Base-by-base conservation (phyloP, 2,888 invertebrate genomes). In the Charanyca ferruginea region DNA sequence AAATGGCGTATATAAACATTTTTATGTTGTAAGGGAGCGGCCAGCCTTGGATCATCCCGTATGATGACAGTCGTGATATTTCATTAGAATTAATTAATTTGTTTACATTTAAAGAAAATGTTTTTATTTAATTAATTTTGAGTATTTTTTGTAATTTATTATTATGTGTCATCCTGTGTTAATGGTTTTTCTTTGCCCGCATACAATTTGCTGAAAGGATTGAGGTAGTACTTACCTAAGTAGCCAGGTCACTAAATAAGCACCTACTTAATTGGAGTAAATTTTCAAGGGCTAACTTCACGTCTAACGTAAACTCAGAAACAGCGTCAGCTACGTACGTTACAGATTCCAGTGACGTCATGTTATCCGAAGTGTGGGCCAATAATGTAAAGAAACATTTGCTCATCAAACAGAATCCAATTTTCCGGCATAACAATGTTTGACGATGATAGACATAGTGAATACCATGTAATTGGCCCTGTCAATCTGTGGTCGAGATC, bases 81-180 rank as follows among this genome's bases (percentile, higher is more conserved):
- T 81, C 60, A 80, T 76, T 73, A 68, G 38, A 75, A 78, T 75
- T 77, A 80, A 77, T 81, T 66, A 66, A 74, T 78, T 58, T 54
- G 55, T 69, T 55, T 62, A 28, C 28, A n/a, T n/a, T n/a, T n/a
- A n/a, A n/a, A n/a, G 77, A 71, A 77, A 61, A 54, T 48, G n/a
- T 49, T 74, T 81, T 65, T 55, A 61, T 77, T 62, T 58, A 72
- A 80, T 80, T 77, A 79, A 61, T 48, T 54, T 18, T 2, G 41
- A 47, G 45, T 63, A 49, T 44, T 52, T 67, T 64, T 63, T 41
- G 13, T 2, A 25, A 25, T 16, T 28, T 49, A n/a, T 48, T 35
- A 70, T 71, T n/a, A 58, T 66, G 42, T 66, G 55, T 22, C 28
- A 51, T 52, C 9, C n/a, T 23, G 20, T 20, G 28, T 62, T 41